These are phyloP conservation scores for Montipora foliosa DNA, from an alignment of 64 coral and sea anemone genomes.

Conservation along the genomic window DNA sequence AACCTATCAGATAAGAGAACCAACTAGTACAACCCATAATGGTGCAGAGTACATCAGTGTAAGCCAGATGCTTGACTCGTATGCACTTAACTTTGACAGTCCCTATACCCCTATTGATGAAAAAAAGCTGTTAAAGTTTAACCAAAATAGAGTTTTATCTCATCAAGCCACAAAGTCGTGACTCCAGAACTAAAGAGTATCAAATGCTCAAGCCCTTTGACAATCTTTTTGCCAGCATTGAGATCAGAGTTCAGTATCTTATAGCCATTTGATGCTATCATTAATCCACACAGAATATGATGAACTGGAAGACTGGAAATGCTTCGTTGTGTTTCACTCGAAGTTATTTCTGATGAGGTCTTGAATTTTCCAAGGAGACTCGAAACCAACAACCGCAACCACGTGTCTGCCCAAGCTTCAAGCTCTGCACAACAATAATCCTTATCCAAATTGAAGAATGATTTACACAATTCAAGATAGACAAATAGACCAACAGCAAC, in stretches of 20 bases:
- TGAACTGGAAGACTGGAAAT: background rate
- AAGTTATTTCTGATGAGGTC: background rate
- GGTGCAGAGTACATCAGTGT: no score
- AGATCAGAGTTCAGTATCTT: background rate
- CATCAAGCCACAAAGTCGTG: constrained; percentile 39
- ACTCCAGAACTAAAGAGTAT: constrained; percentile 42
- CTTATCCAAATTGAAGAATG: background rate
- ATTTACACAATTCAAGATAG: constrained; percentile 25
- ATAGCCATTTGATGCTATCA: constrained; percentile 33
- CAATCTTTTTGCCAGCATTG: constrained; percentile 12
- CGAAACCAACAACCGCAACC: constrained; percentile 15
- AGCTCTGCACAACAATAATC: background rate
- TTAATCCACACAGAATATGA: constrained; percentile 56
- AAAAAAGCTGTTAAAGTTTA: background rate
- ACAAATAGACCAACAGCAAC: constrained; percentile 36
- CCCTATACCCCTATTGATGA: background rate
- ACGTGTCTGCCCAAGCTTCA: constrained; percentile 43
- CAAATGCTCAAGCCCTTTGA: constrained; percentile 35
- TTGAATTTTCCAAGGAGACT: constrained; percentile 24
- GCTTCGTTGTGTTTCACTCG: background rate
- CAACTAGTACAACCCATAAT: no score
- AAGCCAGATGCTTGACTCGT: no score
- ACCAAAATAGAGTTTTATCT: constrained; percentile 4
- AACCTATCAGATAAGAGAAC: no score
- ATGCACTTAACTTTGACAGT: no score